Base-by-base conservation (phyloP, 2,888 invertebrate species). In the Drosophila gaucha region DNA sequence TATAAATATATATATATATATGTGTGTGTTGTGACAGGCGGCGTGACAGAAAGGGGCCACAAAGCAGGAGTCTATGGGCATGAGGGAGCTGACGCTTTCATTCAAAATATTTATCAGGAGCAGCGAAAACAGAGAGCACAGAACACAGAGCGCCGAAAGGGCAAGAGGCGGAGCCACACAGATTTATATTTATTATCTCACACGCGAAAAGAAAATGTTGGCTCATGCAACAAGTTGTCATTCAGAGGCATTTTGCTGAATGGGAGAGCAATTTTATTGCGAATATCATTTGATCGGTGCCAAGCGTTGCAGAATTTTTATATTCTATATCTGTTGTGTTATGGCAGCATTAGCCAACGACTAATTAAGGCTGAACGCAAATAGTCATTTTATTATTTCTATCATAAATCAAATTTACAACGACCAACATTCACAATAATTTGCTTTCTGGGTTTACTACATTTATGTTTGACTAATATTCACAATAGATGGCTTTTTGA, bases 191-290 rank as follows among this genome's bases (percentile, higher is more conserved):
- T n/a, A n/a, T n/a, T n/a, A n/a, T n/a, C n/a, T n/a, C n/a, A n/a
- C 12, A 18, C 16, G 22, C 10, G 5, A 26, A 22, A 10, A 12
- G 10, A 4, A 16, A n/a, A 22, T 33, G 36, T 49, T 39, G 47
- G 47, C 22, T n/a, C 39, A 38, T 35, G 54, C 69, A 70, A 70
- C 69, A 70, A 70, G 72, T 66, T 71, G 59, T 55, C 58, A 59
- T 54, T 56, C 30, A 43, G 22, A 49, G 51, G 38, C 52, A 35
- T 33, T 60, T 59, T 47, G 8, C n/a, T 62, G 62, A 62, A 62
- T 62, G 62, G 41, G 33, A 62, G 62, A 60, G 39, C 14, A 14
- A 43, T 41, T 41, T 20, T n/a, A 12, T 30, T 8, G 46, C 33
- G 22, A 28, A 26, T 10, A 16, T 12, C 16, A 2, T 4, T 0